phyloP scores from a whole-genome alignment of 2,888 invertebrate species.

The Mimas tiliae region DNA sequence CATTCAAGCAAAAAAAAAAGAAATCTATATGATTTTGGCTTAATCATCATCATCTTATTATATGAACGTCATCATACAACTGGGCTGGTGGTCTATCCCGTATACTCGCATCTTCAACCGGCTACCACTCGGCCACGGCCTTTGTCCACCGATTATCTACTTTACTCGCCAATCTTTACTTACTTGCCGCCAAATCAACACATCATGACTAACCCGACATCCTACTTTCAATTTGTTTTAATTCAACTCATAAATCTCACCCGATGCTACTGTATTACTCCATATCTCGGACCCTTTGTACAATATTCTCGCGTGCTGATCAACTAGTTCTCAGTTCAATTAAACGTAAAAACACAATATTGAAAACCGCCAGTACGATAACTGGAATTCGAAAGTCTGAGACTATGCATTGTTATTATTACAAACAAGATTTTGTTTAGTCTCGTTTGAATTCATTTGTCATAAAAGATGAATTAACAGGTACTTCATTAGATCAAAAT shows the following conservation, averaged over 20 bases:
- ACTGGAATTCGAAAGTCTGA: conserved; percentile 16
- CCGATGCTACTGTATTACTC: conserved; percentile 17
- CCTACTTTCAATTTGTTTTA: conserved; percentile 1
- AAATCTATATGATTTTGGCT: no score
- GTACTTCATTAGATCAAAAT: conserved; percentile 24
- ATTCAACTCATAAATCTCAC: conserved; percentile 7
- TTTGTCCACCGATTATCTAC: no score
- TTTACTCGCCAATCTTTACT: no score
- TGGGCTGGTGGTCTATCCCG: no score
- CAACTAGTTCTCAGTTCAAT: conserved; percentile 12
- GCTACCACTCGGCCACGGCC: no score
- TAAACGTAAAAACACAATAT: conserved; percentile 21
- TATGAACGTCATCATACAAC: no score
- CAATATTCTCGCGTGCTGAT: conserved; percentile 6
- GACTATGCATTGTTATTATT: conserved; percentile 13
- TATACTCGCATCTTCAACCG: no score
- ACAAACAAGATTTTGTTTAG: conserved; percentile 20
- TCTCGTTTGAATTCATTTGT: conserved; percentile 22
- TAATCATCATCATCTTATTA: no score
- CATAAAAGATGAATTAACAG: conserved; percentile 18
- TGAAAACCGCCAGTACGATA: conserved; percentile 11
- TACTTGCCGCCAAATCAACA: not conserved
- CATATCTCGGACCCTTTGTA: conserved; percentile 7
- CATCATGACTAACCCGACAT: not conserved
- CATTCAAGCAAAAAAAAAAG: no score